These are phyloP conservation scores for Galendromus occidentalis DNA, from an alignment of 1,140 invertebrate species.

Conservation along the genomic window DNA sequence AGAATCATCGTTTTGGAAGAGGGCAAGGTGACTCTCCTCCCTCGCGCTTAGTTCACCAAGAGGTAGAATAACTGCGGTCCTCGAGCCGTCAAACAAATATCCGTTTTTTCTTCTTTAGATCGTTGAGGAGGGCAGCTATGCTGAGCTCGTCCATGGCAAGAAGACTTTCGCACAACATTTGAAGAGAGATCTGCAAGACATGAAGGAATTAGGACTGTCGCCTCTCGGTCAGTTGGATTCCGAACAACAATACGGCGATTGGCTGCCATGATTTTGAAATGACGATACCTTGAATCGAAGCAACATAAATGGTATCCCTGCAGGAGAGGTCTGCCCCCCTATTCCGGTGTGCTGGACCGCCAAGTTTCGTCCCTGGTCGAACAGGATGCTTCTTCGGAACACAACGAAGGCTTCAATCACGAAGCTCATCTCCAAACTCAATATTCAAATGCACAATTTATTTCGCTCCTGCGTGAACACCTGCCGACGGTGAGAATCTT, in stretches of 20 bases:
- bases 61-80: background rate
- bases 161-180: background rate
- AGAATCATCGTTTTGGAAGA: background rate
- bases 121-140: background rate
- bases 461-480: background rate
- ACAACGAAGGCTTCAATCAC: slow-evolving; percentile 8
- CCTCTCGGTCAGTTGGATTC: slow-evolving; percentile 6
- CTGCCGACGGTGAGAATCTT: background rate
- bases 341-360: background rate
- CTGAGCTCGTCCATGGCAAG: background rate
- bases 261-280: no score
- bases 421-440: background rate
- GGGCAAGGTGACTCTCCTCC: background rate
- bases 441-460: background rate
- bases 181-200: background rate
- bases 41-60: background rate
- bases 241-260: no score
- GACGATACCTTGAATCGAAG: no score
- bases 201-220: slow-evolving; percentile 6
- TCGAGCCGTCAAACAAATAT: no score
- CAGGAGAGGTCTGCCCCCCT: background rate
- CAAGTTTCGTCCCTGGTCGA: background rate
- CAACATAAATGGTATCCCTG: no score
- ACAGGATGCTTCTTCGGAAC: background rate
- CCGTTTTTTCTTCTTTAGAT: background rate